These are phyloP conservation scores for Caiman crocodilus DNA, from an alignment of 2,797 vertebrate genomes.

Conservation along the genomic window DNA sequence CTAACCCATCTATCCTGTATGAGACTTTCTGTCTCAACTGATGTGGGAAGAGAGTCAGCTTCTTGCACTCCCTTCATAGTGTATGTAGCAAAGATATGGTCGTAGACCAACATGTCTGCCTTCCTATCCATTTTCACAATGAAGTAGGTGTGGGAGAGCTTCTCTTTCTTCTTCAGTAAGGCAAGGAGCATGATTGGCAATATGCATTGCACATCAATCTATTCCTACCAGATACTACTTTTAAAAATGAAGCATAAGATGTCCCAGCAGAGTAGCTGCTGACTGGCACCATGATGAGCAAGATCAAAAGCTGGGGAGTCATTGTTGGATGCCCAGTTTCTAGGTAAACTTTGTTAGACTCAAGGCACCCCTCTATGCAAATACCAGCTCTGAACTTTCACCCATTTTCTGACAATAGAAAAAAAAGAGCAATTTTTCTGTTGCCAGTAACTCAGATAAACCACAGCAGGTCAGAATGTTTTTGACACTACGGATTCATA, in stretches of 20 bases:
- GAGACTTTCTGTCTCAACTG: not conserved
- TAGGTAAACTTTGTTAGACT: not conserved
- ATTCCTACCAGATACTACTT: conserved; percentile 28
- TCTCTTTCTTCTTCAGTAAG: conserved; percentile 33
- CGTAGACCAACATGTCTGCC: not conserved
- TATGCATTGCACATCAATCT: accelerated
- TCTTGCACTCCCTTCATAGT: not conserved
- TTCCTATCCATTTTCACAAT: not conserved
- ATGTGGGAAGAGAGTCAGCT: not conserved
- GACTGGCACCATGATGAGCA: not conserved
- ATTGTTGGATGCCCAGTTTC: not conserved
- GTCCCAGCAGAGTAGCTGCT: not conserved
- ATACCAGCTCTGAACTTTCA: not conserved
- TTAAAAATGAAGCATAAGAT: conserved; percentile 6
- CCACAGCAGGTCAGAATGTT: too few relatives aligned
- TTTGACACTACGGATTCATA: not conserved
- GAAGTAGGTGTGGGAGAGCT: conserved; percentile 63
- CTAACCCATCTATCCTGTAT: conserved; percentile 9
- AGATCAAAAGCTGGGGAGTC: not conserved
- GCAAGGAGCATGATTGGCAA: conserved; percentile 1
- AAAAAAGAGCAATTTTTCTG: too few relatives aligned
- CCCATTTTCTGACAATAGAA: too few relatives aligned
- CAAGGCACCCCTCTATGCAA: not conserved
- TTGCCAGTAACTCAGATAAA: too few relatives aligned
- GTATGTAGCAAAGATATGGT: not conserved